Evolutionary conservation across 2,113 vertebrate genomes (phyloP).

Genomic region (Mormoops blainvillei): DNA sequence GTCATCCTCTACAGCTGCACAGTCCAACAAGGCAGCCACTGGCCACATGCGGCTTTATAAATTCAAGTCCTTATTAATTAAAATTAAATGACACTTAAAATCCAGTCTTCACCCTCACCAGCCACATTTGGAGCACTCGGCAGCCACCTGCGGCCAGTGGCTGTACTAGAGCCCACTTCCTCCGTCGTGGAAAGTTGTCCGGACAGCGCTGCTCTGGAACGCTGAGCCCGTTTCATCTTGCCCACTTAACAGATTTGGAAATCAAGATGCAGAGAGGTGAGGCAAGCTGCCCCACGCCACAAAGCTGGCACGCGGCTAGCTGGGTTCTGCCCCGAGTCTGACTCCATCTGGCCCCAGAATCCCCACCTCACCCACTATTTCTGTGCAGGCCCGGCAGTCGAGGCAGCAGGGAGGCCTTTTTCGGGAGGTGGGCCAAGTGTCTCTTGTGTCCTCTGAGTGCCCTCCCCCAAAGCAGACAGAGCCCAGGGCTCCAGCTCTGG

Average conservation of each 20-base stretch:
- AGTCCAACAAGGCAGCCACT: background rate
- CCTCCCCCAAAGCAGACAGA: background rate
- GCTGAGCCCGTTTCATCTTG: background rate
- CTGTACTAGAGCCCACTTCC: no score
- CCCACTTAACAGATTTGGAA: background rate
- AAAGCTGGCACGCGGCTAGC: background rate
- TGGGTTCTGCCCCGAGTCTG: background rate
- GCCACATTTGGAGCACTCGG: background rate
- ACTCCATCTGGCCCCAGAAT: background rate
- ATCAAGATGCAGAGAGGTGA: background rate
- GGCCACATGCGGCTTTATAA: background rate
- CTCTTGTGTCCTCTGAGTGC: background rate
- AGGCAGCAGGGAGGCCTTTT: background rate
- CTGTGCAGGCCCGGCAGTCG: background rate
- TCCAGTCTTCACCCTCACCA: background rate
- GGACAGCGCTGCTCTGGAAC: background rate
- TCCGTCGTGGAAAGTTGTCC: accelerated
- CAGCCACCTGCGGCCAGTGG: background rate
- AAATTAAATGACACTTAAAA: background rate
- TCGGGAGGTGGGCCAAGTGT: background rate
- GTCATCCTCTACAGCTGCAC: background rate
- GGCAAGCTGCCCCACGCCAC: background rate
- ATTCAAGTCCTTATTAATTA: background rate
- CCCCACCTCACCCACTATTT: background rate
- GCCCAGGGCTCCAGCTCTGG: background rate